These are phyloP conservation scores for Pandemis cinnamomeana DNA, from an alignment of 2,888 invertebrate species.

Conservation along the genomic window DNA sequence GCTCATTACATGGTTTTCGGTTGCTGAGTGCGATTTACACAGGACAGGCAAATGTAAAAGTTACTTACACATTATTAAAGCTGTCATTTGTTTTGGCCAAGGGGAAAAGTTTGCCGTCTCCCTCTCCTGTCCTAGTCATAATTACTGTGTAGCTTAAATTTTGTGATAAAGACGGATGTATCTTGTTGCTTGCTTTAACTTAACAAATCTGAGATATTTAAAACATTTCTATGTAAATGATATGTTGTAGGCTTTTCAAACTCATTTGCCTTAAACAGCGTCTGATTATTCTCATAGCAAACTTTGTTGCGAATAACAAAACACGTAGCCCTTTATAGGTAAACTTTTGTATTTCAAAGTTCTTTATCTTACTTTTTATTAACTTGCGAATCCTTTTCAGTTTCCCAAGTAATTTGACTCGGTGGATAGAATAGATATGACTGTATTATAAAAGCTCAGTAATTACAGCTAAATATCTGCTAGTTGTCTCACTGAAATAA, in stretches of 20 bases:
- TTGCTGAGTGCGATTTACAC: neutral
- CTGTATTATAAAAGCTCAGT: neutral
- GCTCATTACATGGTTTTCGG: neutral
- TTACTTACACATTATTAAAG: no score
- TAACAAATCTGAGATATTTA: neutral
- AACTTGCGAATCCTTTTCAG: neutral
- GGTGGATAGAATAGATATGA: neutral
- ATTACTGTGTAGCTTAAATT: no score
- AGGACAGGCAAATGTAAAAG: no score
- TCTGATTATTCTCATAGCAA: constrained; percentile 32
- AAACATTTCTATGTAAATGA: neutral
- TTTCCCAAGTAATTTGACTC: neutral
- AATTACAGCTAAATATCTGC: neutral
- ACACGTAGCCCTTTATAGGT: constrained; percentile 28
- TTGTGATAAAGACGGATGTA: no score
- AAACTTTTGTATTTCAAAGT: constrained; percentile 17
- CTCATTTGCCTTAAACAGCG: constrained; percentile 24
- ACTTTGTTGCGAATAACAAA: constrained; percentile 28
- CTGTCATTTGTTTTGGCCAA: no score
- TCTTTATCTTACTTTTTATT: constrained; percentile 28
- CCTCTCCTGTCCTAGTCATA: no score
- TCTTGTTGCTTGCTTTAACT: no score
- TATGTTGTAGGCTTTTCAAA: neutral
- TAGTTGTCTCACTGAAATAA: neutral
- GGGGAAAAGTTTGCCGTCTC: no score